These are phyloP conservation scores for human (Homo sapiens) DNA, from an alignment of 2,113 vertebrate species.

Conservation along the genomic window DNA sequence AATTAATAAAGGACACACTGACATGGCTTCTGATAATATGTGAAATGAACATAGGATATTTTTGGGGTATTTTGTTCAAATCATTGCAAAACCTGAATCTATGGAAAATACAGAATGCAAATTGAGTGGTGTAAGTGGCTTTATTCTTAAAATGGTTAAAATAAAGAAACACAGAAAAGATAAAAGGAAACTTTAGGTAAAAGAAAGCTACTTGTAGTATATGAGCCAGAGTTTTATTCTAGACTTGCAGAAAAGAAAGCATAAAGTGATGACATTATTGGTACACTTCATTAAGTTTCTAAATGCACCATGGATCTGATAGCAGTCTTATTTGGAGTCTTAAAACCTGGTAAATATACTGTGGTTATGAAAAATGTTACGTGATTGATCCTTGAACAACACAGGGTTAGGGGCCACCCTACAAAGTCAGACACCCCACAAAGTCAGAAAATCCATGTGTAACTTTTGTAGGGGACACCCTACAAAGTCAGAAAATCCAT, in stretches of 20 bases:
- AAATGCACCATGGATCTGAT: background rate
- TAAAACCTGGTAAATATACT: background rate
- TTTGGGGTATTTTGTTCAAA: too few species aligned
- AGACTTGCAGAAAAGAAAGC: background rate
- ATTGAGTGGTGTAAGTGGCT: background rate
- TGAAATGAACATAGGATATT: too few species aligned
- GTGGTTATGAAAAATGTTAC: too few species aligned
- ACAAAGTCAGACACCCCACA: too few species aligned
- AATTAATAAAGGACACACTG: background rate
- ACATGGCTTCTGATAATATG: background rate
- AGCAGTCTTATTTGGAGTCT: background rate
- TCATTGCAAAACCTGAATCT: too few species aligned
- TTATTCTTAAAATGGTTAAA: background rate
- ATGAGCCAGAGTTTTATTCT: background rate
- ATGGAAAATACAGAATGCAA: background rate
- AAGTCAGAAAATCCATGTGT: too few species aligned
- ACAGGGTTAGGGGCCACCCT: too few species aligned
- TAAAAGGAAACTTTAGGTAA: background rate
- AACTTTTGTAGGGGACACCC: too few species aligned
- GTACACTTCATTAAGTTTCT: background rate
- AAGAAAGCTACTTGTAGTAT: background rate
- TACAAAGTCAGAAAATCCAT: too few species aligned
- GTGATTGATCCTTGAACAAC: too few species aligned
- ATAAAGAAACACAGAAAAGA: background rate
- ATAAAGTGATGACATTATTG: background rate